Evolutionary conservation across 2,888 invertebrate species (phyloP).

Genomic region (Synergus umbraculus): DNA sequence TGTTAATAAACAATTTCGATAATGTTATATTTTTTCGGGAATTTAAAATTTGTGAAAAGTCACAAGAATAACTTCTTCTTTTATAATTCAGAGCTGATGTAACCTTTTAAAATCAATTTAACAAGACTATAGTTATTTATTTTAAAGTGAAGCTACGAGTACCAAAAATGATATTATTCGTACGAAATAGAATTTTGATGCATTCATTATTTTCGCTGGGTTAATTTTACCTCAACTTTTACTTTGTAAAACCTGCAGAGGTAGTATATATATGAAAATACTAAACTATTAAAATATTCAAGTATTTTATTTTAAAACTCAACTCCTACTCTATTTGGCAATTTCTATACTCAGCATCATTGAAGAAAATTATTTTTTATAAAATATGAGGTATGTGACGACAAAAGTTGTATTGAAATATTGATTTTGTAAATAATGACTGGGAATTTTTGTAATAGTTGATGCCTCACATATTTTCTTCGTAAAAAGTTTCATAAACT

Average conservation of each 20-base stretch:
- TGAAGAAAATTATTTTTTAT: background rate
- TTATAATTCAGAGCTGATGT: no score
- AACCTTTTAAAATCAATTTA: background rate
- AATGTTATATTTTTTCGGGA: no score
- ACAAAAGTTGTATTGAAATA: background rate
- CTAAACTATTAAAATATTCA: background rate
- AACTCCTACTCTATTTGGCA: background rate
- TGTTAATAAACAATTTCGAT: no score
- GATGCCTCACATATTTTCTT: background rate
- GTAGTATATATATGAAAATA: background rate
- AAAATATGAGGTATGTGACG: background rate
- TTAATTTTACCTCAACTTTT: background rate
- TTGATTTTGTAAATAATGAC: background rate
- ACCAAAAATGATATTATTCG: background rate
- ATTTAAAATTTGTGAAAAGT: no score
- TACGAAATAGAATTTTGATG: background rate
- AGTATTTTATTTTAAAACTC: background rate
- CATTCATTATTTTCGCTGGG: background rate
- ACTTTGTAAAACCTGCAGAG: background rate
- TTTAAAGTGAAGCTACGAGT: background rate
- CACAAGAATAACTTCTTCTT: no score
- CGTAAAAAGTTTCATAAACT: background rate
- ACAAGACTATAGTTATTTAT: background rate
- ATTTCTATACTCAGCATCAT: background rate
- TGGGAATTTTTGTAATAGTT: background rate